Evolutionary conservation across 2,888 invertebrate genomes (phyloP), one percentile per base, ranked within the genome.

Genomic region (Biston betularia): DNA sequence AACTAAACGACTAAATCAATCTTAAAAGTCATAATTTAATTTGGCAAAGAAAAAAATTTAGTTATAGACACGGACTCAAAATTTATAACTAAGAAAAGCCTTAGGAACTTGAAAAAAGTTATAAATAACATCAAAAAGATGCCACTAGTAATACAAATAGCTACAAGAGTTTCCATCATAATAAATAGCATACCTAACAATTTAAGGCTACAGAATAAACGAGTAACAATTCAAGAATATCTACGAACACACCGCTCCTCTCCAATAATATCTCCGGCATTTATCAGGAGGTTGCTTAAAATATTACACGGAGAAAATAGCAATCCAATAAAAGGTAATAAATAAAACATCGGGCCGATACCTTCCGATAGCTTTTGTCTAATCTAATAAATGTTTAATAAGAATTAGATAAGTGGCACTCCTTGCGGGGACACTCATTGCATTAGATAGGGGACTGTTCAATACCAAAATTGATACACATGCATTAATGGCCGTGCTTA

Each of bases 381-480:
- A 89, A 92, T 92, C 87, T 88, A 93, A 92, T 93, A 92, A 93
- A 93, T 92, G 90, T 92, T 92, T 92, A 91, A 90, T 92, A 92
- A 86, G 91, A 92, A 91, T 92, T 92, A 91, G 90, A 87, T 88
- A 88, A 87, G 86, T 86, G 87, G 86, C 89, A 81, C 88, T 81
- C 88, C 86, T 84, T 73, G 71, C 55, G 75, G 59, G 74, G 78
- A 84, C 79, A 79, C 83, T 88, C 86, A 89, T 87, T 89, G 89
- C 87, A 88, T 89, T 89, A 87, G 79, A 76, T 84, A 64, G 82
- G 85, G 86, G 80, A 61, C 87, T 92, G 92, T 89, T 89, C 86
- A 87, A 85, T 90, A 82, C 88, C 85, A 84, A 81, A 82, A 88
- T 86, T 88, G 88, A 87, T 85, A 79, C 76, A 74, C 76, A 73